A percentile compares a stretch with the other conserved stretches of the same genome.
Conservation (phyloP, 2,797 vertebrate species). For the Sternotherus odoratus region DNA sequence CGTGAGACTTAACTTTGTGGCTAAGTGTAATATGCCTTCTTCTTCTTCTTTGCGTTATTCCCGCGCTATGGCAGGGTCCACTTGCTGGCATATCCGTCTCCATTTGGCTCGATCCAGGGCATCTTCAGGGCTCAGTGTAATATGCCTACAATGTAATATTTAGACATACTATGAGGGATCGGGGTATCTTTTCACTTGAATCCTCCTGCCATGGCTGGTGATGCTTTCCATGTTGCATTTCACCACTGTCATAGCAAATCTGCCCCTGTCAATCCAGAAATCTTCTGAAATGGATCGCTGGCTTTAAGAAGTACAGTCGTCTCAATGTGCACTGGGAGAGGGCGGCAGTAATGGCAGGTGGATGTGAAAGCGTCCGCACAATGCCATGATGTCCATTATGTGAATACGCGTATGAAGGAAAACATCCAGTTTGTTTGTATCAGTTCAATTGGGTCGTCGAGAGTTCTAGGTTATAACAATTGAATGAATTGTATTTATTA, state of each 20-base stretch:
- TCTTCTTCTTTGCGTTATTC: too few relatives aligned
- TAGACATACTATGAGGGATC: neutral
- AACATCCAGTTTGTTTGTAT: neutral
- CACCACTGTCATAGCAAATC: neutral
- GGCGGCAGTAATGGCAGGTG: neutral
- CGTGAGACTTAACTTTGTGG: neutral
- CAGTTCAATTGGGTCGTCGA: neutral
- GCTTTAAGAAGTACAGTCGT: neutral
- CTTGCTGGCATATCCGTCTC: too few relatives aligned
- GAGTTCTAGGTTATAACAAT: neutral
- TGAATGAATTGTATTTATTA: neutral
- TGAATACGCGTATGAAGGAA: neutral
- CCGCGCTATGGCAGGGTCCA: too few relatives aligned
- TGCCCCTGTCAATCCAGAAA: neutral
- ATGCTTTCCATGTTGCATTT: neutral
- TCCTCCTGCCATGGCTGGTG: neutral
- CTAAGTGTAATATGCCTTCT: too few relatives aligned
- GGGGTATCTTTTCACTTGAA: neutral
- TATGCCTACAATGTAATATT: rapidly evolving
- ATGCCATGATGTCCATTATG: neutral
- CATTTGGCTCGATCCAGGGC: too few relatives aligned
- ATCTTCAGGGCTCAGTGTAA: too few relatives aligned
- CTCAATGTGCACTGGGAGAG: neutral
- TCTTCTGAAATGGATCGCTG: neutral
- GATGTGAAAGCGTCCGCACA: neutral